Base-by-base conservation (phyloP, 2,797 vertebrate species). In the Pseudochirops cupreus region DNA sequence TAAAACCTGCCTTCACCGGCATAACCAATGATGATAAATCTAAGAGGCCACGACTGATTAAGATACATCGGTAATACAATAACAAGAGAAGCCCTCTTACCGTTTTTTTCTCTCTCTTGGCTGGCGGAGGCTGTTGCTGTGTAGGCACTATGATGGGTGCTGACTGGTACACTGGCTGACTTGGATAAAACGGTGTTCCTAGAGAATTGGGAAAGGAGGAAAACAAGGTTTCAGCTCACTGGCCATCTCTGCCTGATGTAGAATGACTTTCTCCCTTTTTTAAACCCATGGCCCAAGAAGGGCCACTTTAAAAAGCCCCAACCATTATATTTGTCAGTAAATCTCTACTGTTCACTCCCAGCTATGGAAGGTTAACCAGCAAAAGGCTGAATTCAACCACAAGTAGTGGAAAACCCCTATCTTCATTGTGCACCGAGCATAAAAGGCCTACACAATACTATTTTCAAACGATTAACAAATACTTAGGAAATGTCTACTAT, bases 131-230 rank as follows among this genome's bases (percentile, higher is more conserved):
- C 98, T 98, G 98, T 96, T 99, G 99, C 99, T 99, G 99, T 58
- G 99, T 99, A 99, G 99, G 99, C 99, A 99, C 99, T 99, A 99
- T 99, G 99, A 99, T 99, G 97, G 99, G 99, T 91, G 99, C 99
- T 92, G 99, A 98, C 99, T 99, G 98, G 94, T 99, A 99, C 97
- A 99, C 99, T 33, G 99, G 98, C 99, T 99, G 99, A 97, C 99
- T 99, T n/a, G 99, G 98, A 97, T 99, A 99, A 98, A 99, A 99
- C 46, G 99, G 99, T 1, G 99, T 98, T 93, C 99, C 99, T 99
- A 99, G 99, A 97, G 97, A 98, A 98, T 91, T 54, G 94, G 91
- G 93, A 95, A 56, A 14, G 28, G 92, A 92, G 53, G 94, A 46
- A 95, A 94, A 92, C 0, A 26, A 94, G 95, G 33, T 95, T 46